Conservation (phyloP, 2,888 invertebrate genomes). For the Drosophila hamatofila region DNA sequence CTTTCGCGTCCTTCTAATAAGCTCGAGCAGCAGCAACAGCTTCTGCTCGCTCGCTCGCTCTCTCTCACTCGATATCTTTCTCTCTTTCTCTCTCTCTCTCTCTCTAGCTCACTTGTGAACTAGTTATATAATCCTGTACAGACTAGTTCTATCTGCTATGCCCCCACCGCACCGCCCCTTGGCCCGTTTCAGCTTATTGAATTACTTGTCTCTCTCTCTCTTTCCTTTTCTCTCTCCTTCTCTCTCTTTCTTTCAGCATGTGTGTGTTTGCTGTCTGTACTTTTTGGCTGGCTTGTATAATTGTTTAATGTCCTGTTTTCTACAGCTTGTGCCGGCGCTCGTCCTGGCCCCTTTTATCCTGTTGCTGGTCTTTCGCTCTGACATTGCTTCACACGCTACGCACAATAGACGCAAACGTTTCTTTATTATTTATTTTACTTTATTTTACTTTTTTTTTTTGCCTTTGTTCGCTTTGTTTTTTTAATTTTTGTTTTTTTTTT, state of each 20-base stretch:
- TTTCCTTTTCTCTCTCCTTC: too few species aligned
- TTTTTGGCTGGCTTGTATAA: slow-evolving; percentile 39
- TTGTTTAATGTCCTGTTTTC: slow-evolving; percentile 73
- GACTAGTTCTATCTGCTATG: slow-evolving; percentile 53
- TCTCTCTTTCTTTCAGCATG: too few species aligned
- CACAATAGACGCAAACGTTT: slow-evolving; percentile 44
- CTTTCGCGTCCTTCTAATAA: slow-evolving; percentile 48
- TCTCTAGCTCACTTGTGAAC: slow-evolving; percentile 4
- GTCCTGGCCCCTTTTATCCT: slow-evolving; percentile 17
- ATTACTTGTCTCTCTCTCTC: slow-evolving; percentile 56
- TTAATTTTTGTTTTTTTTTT: background rate
- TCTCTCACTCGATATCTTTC: background rate
- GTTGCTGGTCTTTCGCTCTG: background rate
- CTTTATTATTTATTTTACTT: background rate
- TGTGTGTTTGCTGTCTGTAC: slow-evolving; percentile 23
- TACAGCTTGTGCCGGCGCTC: slow-evolving; percentile 21
- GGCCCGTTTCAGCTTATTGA: slow-evolving; percentile 53
- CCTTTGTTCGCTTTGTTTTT: slow-evolving; percentile 8
- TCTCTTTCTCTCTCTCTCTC: slow-evolving; percentile 2
- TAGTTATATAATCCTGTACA: slow-evolving; percentile 54
- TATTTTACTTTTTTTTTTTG: background rate
- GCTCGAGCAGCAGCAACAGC: slow-evolving; percentile 35
- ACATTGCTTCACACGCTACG: slow-evolving; percentile 34
- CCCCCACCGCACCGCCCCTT: slow-evolving; percentile 1
- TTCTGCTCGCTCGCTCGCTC: background rate